Base-by-base conservation (phyloP, 1,140 invertebrate species). In the Caenorhabditis inopinata region DNA sequence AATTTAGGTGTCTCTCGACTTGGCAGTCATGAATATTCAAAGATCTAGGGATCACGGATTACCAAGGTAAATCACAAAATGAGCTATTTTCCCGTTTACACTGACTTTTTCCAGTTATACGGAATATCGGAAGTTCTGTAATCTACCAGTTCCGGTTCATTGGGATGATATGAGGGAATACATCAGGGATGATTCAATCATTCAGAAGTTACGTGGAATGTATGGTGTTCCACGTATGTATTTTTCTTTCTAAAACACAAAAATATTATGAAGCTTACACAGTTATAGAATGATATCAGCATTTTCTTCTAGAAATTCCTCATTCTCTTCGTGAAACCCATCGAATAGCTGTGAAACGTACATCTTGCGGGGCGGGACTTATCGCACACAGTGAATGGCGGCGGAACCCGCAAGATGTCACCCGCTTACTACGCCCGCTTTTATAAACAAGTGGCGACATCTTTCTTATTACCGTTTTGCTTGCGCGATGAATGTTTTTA, bases 1-100 rank as follows among this genome's bases (percentile, higher is more conserved):
- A 51, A 49, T 38, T 21, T 76, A 81, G 79, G 42, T 89, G 12
- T 98, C 1, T 93, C 95, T 97, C 21, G 97, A 99, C 90, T 90
- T 99, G 68, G 97, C 96, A 3, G 94, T 96, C 0, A 94, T 99
- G 88, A 99, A 99, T 86, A 95, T 99, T 79, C 97, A 99, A 89
- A 89, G 96, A 85, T 93, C 94, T 0, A 90, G 96, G 83, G 96
- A 99, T 89, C 96, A 98, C 88, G 97, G 93, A 7, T 91, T 99
- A 42, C 96, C 95, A 0, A 92, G 75, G 75, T 75, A 47, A 23
- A 25, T 35, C 75, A 32, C 18, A 76, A 51, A 76, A 51, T 76
- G 32, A 18, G 21, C 23, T 32, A n/a, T n/a, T n/a, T n/a, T n/a
- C n/a, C n/a, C n/a, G n/a, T n/a, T n/a, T n/a, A n/a, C n/a, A n/a